These are phyloP conservation scores for Philopedon plagiatum DNA, from an alignment of 2,888 invertebrate genomes.

Conservation along the genomic window DNA sequence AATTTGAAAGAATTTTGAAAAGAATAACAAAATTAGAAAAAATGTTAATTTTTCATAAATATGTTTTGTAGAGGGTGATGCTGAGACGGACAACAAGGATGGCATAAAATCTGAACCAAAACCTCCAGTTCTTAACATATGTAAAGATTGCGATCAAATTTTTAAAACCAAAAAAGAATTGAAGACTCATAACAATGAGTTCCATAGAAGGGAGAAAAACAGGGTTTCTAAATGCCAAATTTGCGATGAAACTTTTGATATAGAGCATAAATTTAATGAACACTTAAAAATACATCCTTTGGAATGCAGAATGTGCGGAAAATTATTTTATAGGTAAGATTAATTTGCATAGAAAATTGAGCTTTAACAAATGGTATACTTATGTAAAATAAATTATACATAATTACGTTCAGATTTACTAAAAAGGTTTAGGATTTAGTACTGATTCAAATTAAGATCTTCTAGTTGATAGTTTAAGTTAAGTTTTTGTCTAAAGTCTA, in stretches of 20 bases:
- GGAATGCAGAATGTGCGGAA: constrained; percentile 87
- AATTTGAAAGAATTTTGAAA: too few relatives aligned
- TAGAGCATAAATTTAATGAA: constrained; percentile 78
- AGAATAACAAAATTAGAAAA: too few relatives aligned
- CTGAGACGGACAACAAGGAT: constrained; percentile 60
- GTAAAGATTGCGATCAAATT: constrained; percentile 58
- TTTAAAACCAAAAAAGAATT: constrained; percentile 60
- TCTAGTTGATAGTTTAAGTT: too few relatives aligned
- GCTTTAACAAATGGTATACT: too few relatives aligned
- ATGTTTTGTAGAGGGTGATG: neutral
- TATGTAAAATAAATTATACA: too few relatives aligned
- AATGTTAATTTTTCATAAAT: too few relatives aligned
- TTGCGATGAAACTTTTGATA: constrained; percentile 78
- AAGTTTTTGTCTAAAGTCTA: too few relatives aligned
- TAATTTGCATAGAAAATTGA: too few relatives aligned
- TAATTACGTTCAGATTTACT: too few relatives aligned
- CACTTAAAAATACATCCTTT: constrained; percentile 86
- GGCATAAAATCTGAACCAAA: constrained; percentile 63
- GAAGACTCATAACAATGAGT: constrained; percentile 69
- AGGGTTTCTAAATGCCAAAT: constrained; percentile 72
- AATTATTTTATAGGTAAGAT: constrained; percentile 74
- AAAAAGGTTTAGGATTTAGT: too few relatives aligned
- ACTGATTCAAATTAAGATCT: too few relatives aligned
- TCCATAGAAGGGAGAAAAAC: constrained; percentile 68
- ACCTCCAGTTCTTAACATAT: constrained; percentile 57